phyloP scores from a whole-genome alignment of 2,797 vertebrate genomes.

The Darevskia mixta region DNA sequence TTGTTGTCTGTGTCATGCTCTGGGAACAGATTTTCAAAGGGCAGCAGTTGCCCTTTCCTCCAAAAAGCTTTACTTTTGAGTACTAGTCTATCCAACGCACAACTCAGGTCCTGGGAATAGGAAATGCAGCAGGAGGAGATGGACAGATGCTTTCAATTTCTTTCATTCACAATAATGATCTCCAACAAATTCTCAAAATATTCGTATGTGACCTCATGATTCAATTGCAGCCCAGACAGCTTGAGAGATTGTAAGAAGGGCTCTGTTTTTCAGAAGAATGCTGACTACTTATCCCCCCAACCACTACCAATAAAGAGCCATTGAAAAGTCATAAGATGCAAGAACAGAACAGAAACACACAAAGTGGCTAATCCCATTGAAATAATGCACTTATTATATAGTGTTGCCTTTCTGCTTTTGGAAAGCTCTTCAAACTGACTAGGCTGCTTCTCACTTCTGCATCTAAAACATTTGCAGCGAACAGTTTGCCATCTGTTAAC shows the following conservation, averaged over 20 bases:
- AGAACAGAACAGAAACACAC: conserved; percentile 9
- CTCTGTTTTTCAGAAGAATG: conserved; percentile 31
- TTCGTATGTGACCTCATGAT: conserved; percentile 31
- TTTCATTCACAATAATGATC: neutral
- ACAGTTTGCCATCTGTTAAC: conserved; percentile 10
- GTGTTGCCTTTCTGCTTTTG: conserved; percentile 6
- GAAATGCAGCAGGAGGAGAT: neutral
- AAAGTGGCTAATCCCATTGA: neutral
- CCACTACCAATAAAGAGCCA: conserved; percentile 16
- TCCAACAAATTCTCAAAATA: conserved; percentile 10
- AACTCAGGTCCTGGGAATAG: neutral
- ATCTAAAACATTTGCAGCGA: conserved; percentile 4
- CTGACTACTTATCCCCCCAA: conserved; percentile 22
- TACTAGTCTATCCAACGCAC: neutral
- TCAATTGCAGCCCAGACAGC: conserved; percentile 12
- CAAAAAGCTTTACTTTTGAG: neutral
- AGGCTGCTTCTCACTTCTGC: conserved; percentile 7
- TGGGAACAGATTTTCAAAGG: conserved; percentile 9
- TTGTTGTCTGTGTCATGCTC: neutral
- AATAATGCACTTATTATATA: conserved; percentile 40
- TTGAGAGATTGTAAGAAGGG: conserved; percentile 27
- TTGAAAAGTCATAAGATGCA: conserved; percentile 34
- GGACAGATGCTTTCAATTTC: neutral
- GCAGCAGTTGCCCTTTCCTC: neutral
- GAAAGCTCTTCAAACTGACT: neutral